Conservation (phyloP, 2,113 vertebrate genomes). For the Fulmarus glacialis region DNA sequence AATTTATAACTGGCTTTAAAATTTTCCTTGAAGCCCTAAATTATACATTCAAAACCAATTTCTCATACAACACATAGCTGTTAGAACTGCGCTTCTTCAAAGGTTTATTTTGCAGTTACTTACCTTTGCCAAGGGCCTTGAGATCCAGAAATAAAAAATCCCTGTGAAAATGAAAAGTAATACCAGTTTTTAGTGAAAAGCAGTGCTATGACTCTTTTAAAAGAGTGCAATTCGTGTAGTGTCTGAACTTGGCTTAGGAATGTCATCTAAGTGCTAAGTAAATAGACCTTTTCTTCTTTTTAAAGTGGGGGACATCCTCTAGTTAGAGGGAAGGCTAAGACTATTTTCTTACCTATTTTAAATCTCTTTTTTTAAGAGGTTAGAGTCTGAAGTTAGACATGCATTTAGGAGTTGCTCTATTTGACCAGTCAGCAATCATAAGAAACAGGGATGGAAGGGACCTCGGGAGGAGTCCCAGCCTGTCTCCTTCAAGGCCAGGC, state of each 20-base stretch:
- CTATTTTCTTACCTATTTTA: neutral
- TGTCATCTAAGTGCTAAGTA: neutral
- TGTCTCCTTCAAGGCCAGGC: neutral
- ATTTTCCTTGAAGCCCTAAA: constrained; percentile 34
- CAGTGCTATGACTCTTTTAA: neutral
- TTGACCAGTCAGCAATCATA: neutral
- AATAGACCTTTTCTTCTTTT: neutral
- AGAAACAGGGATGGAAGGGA: neutral
- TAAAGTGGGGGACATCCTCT: neutral
- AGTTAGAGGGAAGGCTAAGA: neutral
- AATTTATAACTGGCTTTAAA: constrained; percentile 24
- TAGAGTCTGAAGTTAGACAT: neutral
- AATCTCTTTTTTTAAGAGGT: neutral
- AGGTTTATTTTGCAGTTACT: constrained; percentile 27
- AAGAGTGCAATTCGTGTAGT: neutral
- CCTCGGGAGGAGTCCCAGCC: neutral
- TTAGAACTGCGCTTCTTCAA: neutral
- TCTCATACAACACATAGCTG: neutral
- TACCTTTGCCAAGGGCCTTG: neutral
- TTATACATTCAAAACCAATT: constrained; percentile 34
- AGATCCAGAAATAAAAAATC: neutral
- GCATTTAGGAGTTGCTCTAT: neutral
- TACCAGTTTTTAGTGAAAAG: neutral
- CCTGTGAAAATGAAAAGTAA: neutral
- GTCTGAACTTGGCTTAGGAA: neutral